phyloP scores from a whole-genome alignment of 1,140 invertebrate genomes.

The Procambarus virginalis region DNA sequence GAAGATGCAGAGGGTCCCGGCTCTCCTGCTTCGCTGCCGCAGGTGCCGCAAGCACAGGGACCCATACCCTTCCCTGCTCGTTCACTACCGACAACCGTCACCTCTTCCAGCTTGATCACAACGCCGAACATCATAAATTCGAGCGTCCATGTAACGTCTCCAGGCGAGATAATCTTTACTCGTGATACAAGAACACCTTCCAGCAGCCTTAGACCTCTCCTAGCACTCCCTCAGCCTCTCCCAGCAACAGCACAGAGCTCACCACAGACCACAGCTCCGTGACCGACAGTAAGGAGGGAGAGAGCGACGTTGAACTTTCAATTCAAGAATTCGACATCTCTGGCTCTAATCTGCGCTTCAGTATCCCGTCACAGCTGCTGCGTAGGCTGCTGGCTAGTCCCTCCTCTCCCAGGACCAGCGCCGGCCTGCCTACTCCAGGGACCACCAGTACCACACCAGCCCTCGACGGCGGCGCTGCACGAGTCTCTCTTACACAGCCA shows the following conservation, averaged over 20 bases:
- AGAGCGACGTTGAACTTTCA: too few relatives aligned
- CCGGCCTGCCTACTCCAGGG: too few relatives aligned
- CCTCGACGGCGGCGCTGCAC: neutral
- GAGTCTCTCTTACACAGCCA: too few relatives aligned
- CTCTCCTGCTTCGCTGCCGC: neutral
- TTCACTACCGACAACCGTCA: too few relatives aligned
- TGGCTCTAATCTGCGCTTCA: neutral
- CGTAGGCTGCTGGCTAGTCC: neutral
- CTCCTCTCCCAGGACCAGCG: neutral
- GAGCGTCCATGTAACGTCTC: too few relatives aligned
- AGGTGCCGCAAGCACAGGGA: neutral
- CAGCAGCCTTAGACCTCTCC: neutral
- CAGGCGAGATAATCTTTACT: too few relatives aligned
- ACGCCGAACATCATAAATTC: too few relatives aligned
- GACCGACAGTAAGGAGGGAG: too few relatives aligned
- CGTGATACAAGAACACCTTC: too few relatives aligned
- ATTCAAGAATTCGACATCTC: neutral
- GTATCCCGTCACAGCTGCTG: neutral
- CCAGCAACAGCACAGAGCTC: neutral
- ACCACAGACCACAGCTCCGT: neutral
- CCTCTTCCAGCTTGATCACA: too few relatives aligned
- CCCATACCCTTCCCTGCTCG: neutral
- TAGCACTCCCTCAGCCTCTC: neutral
- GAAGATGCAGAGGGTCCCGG: too few relatives aligned
- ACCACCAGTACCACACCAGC: neutral